Base-by-base conservation (phyloP, 1,140 invertebrate genomes). In the Hetaerina americana region DNA sequence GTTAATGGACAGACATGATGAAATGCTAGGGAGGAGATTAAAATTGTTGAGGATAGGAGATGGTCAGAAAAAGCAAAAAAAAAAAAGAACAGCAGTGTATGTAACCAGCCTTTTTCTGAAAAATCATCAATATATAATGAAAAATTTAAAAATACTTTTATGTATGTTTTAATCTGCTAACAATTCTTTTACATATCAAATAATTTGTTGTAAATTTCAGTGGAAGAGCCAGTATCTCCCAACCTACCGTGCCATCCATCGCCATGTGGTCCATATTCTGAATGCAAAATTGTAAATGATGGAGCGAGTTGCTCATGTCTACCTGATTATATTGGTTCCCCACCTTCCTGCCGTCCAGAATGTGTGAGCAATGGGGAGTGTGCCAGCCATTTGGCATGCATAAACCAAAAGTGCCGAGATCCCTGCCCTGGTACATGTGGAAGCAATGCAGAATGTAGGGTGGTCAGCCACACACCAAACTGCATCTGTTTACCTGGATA, bases 201-300 rank as follows among this genome's bases (percentile, higher is more conserved):
- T n/a, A n/a, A n/a, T n/a, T n/a, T n/a, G n/a, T n/a, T n/a, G n/a
- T n/a, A n/a, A n/a, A n/a, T 75, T 73, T 25, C 66, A 73, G 72
- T 75, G 40, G 68, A 71, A 26, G 71, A 77, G 70, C 70, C 78
- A 72, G 76, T 75, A 77, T 80, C 85, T 78, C 83, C 86, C 74
- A 77, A 83, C 74, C 85, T 88, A 76, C 86, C 87, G 18, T 91
- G 89, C 75, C 78, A 84, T 68, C 87, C 88, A 69, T 87, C 87
- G 68, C 88, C 88, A 25, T 92, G 90, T 80, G 90, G 90, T 71
- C 85, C 87, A 15, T 88, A 91, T 78, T 83, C 89, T 5, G 78
- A 86, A 76, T 92, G 90, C 76, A 82, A 83, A 78, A 79, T 83
- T 68, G 76, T 85, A 69, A 85, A 85, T 68, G 83, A 85, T 40